These are phyloP conservation scores for Penaeus vannamei DNA, from an alignment of 1,140 invertebrate genomes.

Conservation along the genomic window DNA sequence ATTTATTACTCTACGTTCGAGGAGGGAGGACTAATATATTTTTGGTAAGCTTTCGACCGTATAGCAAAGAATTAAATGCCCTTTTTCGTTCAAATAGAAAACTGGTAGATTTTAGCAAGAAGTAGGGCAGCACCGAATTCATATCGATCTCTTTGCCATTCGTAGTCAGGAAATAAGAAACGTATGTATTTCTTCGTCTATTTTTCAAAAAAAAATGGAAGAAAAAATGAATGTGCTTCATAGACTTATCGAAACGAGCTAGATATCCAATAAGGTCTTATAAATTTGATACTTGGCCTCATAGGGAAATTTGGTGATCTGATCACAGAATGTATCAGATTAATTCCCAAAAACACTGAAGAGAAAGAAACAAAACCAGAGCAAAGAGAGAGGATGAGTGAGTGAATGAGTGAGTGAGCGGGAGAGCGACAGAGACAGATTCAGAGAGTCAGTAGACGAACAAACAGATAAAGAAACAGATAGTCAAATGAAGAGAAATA, in stretches of 20 bases:
- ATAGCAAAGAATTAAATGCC: too few species aligned
- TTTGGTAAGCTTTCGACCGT: too few species aligned
- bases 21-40: too few species aligned
- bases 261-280: too few species aligned
- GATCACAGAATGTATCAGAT: too few species aligned
- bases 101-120: background rate
- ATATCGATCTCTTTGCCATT: background rate
- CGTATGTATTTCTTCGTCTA: background rate
- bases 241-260: too few species aligned
- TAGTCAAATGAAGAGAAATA: background rate
- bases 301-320: too few species aligned
- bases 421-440: background rate
- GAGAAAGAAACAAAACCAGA: constrained; percentile 11
- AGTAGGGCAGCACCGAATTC: background rate
- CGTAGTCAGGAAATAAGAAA: background rate
- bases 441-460: constrained; percentile 9
- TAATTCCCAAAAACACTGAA: background rate
- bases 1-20: too few species aligned
- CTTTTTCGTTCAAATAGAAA: background rate
- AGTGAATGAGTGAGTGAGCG: background rate
- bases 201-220: too few species aligned
- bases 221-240: too few species aligned
- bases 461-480: background rate
- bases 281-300: too few species aligned
- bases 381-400: background rate